Percentiles rank a stretch among this genome's conserved stretches.
phyloP scores from a whole-genome alignment of 2,888 invertebrate species.

The Noctuana brunneofusca region DNA sequence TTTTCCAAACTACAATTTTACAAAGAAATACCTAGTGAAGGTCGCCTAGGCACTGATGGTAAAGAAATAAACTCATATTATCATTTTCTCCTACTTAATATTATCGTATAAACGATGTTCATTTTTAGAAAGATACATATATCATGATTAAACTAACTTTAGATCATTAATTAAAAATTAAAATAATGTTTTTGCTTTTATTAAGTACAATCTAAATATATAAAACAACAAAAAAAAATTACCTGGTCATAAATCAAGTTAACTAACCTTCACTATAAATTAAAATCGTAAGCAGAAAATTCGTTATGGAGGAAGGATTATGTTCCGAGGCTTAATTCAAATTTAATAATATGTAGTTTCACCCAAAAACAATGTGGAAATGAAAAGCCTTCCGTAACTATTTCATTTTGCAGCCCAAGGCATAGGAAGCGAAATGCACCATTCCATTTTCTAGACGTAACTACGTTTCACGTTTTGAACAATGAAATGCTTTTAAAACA shows the following conservation, averaged over 20 bases:
- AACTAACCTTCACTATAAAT: constrained; percentile 10
- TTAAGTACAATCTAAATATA: too few species aligned
- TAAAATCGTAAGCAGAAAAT: constrained; percentile 24
- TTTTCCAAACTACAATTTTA: too few species aligned
- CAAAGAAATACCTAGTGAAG: too few species aligned
- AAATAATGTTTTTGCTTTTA: too few species aligned
- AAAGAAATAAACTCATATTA: too few species aligned
- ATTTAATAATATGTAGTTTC: constrained; percentile 34
- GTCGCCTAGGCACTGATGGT: too few species aligned
- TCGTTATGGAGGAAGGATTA: constrained; percentile 28
- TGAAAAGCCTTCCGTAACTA: constrained; percentile 59
- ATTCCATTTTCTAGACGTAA: constrained; percentile 75
- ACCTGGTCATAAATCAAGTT: neutral
- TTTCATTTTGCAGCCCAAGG: constrained; percentile 74
- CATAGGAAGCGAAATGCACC: constrained; percentile 72
- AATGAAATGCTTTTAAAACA: constrained; percentile 81
- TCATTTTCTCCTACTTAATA: too few species aligned
- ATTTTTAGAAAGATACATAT: too few species aligned
- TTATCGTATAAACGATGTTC: too few species aligned
- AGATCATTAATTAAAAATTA: too few species aligned
- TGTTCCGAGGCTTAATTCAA: constrained; percentile 39
- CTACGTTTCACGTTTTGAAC: constrained; percentile 72
- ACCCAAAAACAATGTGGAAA: constrained; percentile 34
- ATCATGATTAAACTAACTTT: too few species aligned
- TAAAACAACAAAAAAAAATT: neutral